Conservation (phyloP, 92 coral and sea anemone species). For the Epizoanthus illoricatus region DNA sequence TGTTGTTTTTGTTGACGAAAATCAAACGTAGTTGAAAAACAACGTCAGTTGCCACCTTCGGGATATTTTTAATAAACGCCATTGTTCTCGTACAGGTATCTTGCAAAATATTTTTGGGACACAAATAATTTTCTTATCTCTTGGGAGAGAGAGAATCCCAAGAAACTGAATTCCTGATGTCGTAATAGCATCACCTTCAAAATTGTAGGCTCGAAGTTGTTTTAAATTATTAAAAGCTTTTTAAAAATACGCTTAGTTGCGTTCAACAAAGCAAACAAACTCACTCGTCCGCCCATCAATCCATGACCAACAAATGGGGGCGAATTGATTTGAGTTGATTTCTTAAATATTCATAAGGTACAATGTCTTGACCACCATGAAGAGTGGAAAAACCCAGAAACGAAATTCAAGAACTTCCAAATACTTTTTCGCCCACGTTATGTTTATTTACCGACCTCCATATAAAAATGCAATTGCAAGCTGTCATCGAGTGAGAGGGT, state of each 20-base stretch:
- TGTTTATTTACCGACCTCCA: slow-evolving; percentile 20
- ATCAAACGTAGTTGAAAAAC: slow-evolving; percentile 16
- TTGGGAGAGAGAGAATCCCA: background rate
- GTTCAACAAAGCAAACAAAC: slow-evolving; percentile 27
- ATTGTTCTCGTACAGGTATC: slow-evolving; percentile 6
- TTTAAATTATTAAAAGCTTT: slow-evolving; percentile 22
- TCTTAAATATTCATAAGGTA: slow-evolving; percentile 6
- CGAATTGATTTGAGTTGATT: slow-evolving; percentile 17
- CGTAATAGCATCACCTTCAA: slow-evolving; percentile 2
- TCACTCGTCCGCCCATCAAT: slow-evolving; percentile 5
- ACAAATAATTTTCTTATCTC: background rate
- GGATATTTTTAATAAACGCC: background rate
- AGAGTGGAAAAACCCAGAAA: background rate
- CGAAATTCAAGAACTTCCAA: background rate
- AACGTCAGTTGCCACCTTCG: slow-evolving; percentile 15
- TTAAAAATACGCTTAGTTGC: slow-evolving; percentile 8
- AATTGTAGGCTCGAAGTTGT: slow-evolving; percentile 6
- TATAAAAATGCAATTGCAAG: slow-evolving; percentile 4
- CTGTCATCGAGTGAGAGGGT: slow-evolving; percentile 20
- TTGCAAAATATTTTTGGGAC: background rate
- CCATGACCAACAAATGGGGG: slow-evolving; percentile 25
- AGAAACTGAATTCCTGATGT: background rate
- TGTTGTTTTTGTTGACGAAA: slow-evolving; percentile 29
- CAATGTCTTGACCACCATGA: background rate
- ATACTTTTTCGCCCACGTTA: background rate